A percentile compares a stretch with the other conserved stretches of the same genome.
These are phyloP conservation scores for Trachelus stipa DNA, from an alignment of 2,888 invertebrate species.

Conservation along the genomic window DNA sequence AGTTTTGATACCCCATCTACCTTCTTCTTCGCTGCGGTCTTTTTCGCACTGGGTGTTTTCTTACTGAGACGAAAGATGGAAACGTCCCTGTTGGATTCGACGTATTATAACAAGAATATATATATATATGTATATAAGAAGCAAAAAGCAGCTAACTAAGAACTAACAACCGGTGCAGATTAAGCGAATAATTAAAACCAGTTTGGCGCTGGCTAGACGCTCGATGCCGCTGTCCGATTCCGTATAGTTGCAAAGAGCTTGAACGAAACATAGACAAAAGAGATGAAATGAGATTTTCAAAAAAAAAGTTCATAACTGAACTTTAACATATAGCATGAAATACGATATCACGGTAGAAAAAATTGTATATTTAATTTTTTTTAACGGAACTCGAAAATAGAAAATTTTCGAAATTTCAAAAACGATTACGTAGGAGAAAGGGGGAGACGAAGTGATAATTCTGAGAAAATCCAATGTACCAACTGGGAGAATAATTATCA, in stretches of 20 bases:
- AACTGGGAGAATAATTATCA: conserved; percentile 28
- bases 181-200: conserved; percentile 41
- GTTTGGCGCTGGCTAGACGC: conserved; percentile 29
- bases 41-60: not conserved
- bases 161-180: conserved; percentile 34
- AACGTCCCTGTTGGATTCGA: not conserved
- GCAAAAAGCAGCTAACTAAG: conserved; percentile 29
- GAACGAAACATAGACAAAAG: not conserved
- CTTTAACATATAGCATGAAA: too few species aligned
- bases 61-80: not conserved
- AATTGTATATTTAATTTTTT: too few species aligned
- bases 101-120: not conserved
- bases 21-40: not conserved
- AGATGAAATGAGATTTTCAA: not conserved
- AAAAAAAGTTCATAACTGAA: too few species aligned
- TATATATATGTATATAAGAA: conserved; percentile 11
- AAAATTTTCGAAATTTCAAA: not conserved
- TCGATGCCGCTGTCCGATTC: not conserved
- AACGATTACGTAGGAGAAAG: not conserved
- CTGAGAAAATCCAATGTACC: not conserved
- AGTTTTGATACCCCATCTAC: not conserved
- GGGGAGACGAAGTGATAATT: conserved; percentile 3
- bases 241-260: not conserved
- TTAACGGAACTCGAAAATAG: too few species aligned
- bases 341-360: too few species aligned